phyloP scores from a whole-genome alignment of 2,113 vertebrate genomes.

The Mus spicilegus region DNA sequence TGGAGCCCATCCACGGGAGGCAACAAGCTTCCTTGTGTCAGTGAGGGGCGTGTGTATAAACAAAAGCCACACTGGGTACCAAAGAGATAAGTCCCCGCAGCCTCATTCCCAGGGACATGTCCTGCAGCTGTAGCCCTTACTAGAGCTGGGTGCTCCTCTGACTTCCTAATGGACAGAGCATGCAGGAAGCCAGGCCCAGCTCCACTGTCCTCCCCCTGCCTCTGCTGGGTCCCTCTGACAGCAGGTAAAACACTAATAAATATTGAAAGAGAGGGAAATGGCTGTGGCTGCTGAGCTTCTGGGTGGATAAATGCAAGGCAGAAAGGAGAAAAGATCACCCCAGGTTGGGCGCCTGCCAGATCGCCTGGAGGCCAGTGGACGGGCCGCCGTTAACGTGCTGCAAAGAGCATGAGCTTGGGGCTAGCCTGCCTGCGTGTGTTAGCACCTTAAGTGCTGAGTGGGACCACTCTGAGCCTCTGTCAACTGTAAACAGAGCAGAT shows the following conservation, averaged over 20 bases:
- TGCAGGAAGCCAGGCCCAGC: neutral
- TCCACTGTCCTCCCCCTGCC: neutral
- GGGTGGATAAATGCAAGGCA: neutral
- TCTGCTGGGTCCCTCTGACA: neutral
- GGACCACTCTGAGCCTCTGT: neutral
- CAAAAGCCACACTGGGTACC: fast-evolving
- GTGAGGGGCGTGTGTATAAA: neutral
- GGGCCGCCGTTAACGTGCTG: neutral
- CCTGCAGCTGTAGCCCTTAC: neutral
- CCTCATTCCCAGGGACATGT: neutral
- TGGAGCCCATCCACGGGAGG: neutral
- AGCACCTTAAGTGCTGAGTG: too few relatives aligned
- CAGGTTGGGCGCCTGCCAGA: neutral
- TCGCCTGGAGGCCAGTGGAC: neutral
- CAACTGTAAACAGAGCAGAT: neutral
- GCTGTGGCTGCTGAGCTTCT: neutral
- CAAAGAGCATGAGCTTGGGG: neutral
- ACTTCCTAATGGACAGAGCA: neutral
- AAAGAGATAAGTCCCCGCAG: fast-evolving
- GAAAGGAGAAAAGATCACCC: neutral
- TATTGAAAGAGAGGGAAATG: constrained; percentile 34
- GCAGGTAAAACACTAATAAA: constrained; percentile 27
- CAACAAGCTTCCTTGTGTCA: too few relatives aligned
- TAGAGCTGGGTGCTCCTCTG: neutral
- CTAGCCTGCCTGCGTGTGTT: neutral